Conservation (phyloP, 2,797 vertebrate genomes). For the Diceros bicornis region DNA sequence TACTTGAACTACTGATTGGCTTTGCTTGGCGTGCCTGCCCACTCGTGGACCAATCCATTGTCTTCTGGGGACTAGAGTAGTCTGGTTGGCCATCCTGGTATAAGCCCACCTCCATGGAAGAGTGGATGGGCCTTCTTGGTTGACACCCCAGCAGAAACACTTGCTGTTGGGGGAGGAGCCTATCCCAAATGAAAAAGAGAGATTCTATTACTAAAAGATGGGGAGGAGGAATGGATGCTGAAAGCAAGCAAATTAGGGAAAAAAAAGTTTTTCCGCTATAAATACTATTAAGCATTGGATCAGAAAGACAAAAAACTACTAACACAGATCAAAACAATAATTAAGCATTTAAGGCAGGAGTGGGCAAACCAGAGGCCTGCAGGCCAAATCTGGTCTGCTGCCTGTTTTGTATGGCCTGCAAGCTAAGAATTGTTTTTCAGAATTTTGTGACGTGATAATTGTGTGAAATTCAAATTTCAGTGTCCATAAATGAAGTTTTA, state of each 20-base stretch:
- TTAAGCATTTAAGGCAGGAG: neutral
- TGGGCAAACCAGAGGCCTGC: neutral
- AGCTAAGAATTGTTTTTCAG: constrained; percentile 38
- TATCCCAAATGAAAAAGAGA: neutral
- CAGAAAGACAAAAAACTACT: constrained; percentile 20
- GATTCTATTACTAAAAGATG: neutral
- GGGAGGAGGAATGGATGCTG: neutral
- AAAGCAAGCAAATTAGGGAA: neutral
- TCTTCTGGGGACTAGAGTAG: neutral
- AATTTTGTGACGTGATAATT: neutral
- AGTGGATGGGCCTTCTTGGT: neutral
- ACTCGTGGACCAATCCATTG: neutral
- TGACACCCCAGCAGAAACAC: neutral
- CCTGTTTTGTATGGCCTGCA: neutral
- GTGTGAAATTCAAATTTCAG: neutral
- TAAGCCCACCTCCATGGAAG: neutral
- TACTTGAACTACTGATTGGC: neutral
- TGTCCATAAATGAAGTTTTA: constrained; percentile 25
- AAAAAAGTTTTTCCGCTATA: neutral
- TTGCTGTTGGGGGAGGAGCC: neutral
- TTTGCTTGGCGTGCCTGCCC: neutral
- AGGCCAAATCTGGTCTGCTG: neutral
- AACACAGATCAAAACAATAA: neutral
- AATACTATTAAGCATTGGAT: constrained; percentile 8
- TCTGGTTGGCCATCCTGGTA: neutral